A percentile compares a stretch with the other conserved stretches of the same genome.
These are phyloP conservation scores for Netelia inedita DNA, from an alignment of 2,888 invertebrate genomes.

Conservation along the genomic window DNA sequence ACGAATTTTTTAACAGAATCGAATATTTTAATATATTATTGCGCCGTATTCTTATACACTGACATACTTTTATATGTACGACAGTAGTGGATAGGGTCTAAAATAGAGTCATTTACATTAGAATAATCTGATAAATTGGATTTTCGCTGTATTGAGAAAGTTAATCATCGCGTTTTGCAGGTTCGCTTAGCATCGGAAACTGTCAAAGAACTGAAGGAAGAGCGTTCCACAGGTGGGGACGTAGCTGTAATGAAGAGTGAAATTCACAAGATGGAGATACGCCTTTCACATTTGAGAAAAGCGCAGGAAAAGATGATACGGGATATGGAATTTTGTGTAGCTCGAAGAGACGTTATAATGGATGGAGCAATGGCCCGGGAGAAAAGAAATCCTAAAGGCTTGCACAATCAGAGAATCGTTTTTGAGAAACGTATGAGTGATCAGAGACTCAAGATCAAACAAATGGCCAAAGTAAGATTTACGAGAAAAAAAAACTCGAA, in stretches of 20 bases:
- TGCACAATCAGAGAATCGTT: conserved; percentile 85
- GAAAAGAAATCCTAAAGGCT: conserved; percentile 85
- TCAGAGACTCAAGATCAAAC: conserved; percentile 87
- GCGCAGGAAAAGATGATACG: conserved; percentile 88
- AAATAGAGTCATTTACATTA: too few relatives aligned
- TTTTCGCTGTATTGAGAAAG: neutral
- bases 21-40: too few relatives aligned
- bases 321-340: conserved; percentile 89
- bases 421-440: conserved; percentile 88
- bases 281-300: conserved; percentile 85
- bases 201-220: conserved; percentile 89
- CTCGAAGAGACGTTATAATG: conserved; percentile 88
- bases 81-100: too few relatives aligned
- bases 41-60: too few relatives aligned
- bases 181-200: conserved; percentile 89
- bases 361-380: conserved; percentile 87
- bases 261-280: conserved; percentile 94
- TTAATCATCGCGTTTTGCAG: conserved; percentile 67
- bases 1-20: too few relatives aligned
- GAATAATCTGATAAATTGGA: too few relatives aligned
- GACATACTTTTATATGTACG: too few relatives aligned
- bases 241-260: conserved; percentile 92
- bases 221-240: conserved; percentile 89
- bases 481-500: conserved; percentile 31
- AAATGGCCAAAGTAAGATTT: conserved; percentile 85